Conservation (phyloP, 2,113 vertebrate species). For the Dolichotis patagonum region DNA sequence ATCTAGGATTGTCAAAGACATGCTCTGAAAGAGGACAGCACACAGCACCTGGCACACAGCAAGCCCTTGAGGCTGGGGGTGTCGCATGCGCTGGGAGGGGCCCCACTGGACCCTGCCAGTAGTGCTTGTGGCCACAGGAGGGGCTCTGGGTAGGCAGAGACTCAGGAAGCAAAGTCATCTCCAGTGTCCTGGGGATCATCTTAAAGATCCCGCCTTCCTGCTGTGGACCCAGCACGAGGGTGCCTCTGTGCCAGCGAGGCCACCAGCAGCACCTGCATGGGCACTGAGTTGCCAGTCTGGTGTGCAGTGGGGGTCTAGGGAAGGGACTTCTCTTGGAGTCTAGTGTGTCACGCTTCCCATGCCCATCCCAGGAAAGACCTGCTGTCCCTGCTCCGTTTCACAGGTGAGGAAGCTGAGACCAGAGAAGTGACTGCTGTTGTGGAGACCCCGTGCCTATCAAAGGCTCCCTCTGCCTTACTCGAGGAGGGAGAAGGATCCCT, state of each 20-base stretch:
- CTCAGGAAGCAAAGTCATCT: neutral
- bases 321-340: neutral
- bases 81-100: neutral
- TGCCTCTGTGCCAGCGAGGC: neutral
- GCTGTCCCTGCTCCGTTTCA: neutral
- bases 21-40: neutral
- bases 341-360: neutral
- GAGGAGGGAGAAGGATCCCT: neutral
- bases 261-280: neutral
- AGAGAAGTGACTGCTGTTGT: neutral
- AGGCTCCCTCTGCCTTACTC: neutral
- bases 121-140: neutral
- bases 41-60: neutral
- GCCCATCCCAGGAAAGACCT: neutral
- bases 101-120: neutral
- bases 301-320: neutral
- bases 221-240: too few species aligned
- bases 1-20: neutral
- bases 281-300: neutral
- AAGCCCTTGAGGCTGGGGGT: neutral
- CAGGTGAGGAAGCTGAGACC: neutral
- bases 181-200: too few species aligned
- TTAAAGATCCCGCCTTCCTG: neutral
- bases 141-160: neutral
- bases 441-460: fast-evolving